Conservation (phyloP, 2,797 vertebrate genomes). For the Arctocebus calabarensis region DNA sequence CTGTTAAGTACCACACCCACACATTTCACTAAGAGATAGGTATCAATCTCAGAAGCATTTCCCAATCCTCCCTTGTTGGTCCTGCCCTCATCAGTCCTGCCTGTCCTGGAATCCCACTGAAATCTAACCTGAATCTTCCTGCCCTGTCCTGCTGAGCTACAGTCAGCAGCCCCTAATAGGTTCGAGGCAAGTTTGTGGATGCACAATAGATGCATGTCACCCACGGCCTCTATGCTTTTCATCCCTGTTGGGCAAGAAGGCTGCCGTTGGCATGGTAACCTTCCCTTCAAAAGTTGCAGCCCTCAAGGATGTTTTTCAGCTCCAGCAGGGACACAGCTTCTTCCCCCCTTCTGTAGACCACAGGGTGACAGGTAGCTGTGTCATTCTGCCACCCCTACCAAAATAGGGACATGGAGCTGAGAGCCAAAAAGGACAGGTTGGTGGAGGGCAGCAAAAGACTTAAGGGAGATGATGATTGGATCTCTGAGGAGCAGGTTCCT, state of each 20-base stretch:
- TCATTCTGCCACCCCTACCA: constrained; percentile 62
- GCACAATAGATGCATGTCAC: constrained; percentile 76
- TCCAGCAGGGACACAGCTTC: constrained; percentile 62
- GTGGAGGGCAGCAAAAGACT: constrained; percentile 24
- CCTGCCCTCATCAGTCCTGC: constrained; percentile 25
- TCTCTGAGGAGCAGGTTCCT: constrained; percentile 55
- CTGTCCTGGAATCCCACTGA: constrained; percentile 40
- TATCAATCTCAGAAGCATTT: constrained; percentile 72
- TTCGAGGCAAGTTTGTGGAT: constrained; percentile 67
- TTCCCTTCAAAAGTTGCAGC: constrained; percentile 75
- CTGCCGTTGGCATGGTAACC: constrained; percentile 84
- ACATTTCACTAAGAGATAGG: constrained; percentile 70
- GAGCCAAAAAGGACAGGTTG: constrained; percentile 37
- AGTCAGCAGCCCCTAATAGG: constrained; percentile 36
- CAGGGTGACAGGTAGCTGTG: constrained; percentile 65
- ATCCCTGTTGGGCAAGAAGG: constrained; percentile 72
- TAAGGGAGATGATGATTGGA: constrained; percentile 25
- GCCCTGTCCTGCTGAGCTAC: constrained; percentile 36
- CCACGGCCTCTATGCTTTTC: constrained; percentile 76
- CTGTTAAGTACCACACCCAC: constrained; percentile 76
- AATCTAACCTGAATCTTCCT: constrained; percentile 59
- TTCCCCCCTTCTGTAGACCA: constrained; percentile 36
- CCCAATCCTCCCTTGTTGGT: constrained; percentile 43
- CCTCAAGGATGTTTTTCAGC: constrained; percentile 79
- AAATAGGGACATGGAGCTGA: not conserved